Evolutionary conservation across 2,888 invertebrate species (phyloP).

Genomic region (Drosophila nr. perissopoda): DNA sequence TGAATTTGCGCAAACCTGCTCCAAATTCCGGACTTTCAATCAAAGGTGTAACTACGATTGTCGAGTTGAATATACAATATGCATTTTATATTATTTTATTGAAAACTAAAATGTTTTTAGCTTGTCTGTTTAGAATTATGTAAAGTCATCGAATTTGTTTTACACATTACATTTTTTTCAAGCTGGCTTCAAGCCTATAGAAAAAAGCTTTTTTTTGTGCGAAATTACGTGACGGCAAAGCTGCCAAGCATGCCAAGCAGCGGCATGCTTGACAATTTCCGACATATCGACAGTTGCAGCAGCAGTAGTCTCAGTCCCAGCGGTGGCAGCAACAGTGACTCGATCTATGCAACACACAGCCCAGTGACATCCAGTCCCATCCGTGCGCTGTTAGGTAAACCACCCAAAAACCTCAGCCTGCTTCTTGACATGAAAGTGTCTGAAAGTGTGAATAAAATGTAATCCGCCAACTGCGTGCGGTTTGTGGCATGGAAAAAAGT

Average conservation of each 20-base stretch:
- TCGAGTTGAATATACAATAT: not conserved
- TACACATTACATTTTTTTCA: not conserved
- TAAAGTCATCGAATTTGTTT: not conserved
- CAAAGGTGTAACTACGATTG: not conserved
- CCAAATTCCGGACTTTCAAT: not conserved
- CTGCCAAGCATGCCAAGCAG: conserved; percentile 23
- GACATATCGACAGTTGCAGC: conserved; percentile 70
- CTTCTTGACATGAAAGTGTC: not conserved
- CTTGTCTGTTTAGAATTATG: not conserved
- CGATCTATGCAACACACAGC: conserved; percentile 13
- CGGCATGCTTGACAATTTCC: conserved; percentile 72
- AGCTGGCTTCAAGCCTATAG: conserved; percentile 14
- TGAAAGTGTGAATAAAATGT: conserved; percentile 65
- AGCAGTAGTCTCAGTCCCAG: not conserved
- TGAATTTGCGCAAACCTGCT: not conserved
- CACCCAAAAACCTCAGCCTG: not conserved
- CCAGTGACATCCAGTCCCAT: not conserved
- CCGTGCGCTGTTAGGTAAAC: conserved; percentile 1
- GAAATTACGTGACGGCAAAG: conserved; percentile 62
- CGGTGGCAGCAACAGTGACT: conserved; percentile 1
- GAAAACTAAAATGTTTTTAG: not conserved
- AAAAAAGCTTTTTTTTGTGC: conserved; percentile 51
- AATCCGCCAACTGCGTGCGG: conserved; percentile 66
- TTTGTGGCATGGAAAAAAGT: conserved; percentile 26
- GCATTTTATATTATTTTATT: not conserved